phyloP scores from a whole-genome alignment of 2,797 vertebrate genomes.

The Spinibarbus caldwelli region DNA sequence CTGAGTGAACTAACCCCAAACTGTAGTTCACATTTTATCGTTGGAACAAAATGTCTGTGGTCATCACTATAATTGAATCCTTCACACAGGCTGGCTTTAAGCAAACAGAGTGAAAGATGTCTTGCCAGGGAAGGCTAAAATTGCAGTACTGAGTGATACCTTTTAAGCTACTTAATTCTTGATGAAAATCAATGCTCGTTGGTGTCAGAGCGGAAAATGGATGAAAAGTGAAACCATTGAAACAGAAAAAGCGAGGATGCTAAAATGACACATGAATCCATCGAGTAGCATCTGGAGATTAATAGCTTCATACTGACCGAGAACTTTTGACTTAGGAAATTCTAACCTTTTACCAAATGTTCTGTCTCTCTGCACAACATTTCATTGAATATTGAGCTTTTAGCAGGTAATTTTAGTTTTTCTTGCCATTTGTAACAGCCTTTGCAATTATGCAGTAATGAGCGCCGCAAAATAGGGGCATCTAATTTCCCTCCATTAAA shows the following conservation, averaged over 20 bases:
- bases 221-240: conserved; percentile 52
- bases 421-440: neutral
- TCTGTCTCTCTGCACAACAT: conserved; percentile 13
- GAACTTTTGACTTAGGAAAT: conserved; percentile 21
- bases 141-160: conserved; percentile 53
- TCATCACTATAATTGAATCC: conserved; percentile 22
- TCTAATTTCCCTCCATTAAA: conserved; percentile 46
- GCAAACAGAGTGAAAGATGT: conserved; percentile 28
- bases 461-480: conserved; percentile 8
- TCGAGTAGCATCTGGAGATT: conserved; percentile 19
- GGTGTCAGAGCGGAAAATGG: conserved; percentile 48
- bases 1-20: neutral
- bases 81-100: conserved; percentile 12
- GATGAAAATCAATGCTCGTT: conserved; percentile 57
- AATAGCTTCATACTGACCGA: conserved; percentile 30
- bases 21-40: neutral
- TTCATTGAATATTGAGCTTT: neutral
- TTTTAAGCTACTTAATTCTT: conserved; percentile 58
- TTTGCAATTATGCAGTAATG: conserved; percentile 32
- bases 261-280: conserved; percentile 45
- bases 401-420: conserved; percentile 4
- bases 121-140: conserved; percentile 37
- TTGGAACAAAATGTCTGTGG: conserved; percentile 7
- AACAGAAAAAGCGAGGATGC: conserved; percentile 30
- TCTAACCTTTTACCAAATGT: conserved; percentile 28